Base-by-base conservation (phyloP, 2,888 invertebrate species). In the Dryadula phaetusa region DNA sequence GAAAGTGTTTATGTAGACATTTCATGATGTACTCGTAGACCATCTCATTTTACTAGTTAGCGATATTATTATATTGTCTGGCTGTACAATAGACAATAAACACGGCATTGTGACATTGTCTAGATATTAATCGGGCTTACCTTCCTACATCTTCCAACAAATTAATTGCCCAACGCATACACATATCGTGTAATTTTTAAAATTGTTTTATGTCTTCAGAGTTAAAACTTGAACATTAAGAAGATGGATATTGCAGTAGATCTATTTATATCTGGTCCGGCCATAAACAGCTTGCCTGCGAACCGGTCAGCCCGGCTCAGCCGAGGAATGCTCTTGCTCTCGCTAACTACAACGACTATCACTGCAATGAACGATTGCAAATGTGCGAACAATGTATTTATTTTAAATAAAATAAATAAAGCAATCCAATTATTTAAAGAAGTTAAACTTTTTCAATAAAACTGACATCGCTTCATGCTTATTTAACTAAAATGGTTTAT, bases 251-350 rank as follows among this genome's bases (percentile, higher is more conserved):
- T 84, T 82, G 86, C 87, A 81, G 83, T 79, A 81, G 82, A 81
- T 89, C 90, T 92, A 91, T 91, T 90, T 92, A 90, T 92, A 91
- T 86, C 88, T 87, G 87, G 87, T 86, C 84, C 85, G 82, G 81
- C 88, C 88, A 87, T 90, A 90, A 90, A 89, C 88, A 85, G 88
- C 83, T 79, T 79, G 82, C 76, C 75, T 78, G 82, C 82, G 89
- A 77, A 92, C 92, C 92, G 90, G 92, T 91, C 88, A 77, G 82
- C 80, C 85, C 80, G 82, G 82, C 80, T 84, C 80, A 82, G 84
- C 85, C 67, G 76, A 80, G 89, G 91, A 89, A 90, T 90, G 88
- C 84, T 86, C 84, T 80, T 82, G 85, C 83, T 88, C 87, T 86
- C 83, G 82, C 85, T 86, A 83, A 84, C 86, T 83, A 81, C 82